phyloP scores from a whole-genome alignment of 2,888 invertebrate genomes.

The Exephanes ischioxanthus region DNA sequence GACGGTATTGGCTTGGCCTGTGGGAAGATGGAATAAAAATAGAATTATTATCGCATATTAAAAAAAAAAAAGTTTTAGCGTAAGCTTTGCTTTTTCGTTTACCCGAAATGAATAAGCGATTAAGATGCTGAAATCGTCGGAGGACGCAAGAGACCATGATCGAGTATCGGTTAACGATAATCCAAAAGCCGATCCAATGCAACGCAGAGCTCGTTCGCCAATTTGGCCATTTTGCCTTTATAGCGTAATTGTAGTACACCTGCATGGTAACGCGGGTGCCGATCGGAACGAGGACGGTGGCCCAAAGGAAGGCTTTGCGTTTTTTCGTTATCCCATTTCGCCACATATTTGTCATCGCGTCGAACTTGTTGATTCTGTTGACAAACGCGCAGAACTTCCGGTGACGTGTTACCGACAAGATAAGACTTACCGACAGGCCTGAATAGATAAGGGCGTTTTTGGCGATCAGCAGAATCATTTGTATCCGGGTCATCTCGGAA shows the following conservation, averaged over 20 bases:
- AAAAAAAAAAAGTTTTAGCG: neutral
- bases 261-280: neutral
- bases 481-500: rapidly evolving
- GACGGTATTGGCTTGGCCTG: neutral
- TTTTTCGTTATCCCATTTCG: neutral
- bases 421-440: neutral
- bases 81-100: too few species aligned
- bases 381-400: neutral
- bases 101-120: neutral
- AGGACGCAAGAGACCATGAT: neutral
- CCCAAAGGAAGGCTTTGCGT: neutral
- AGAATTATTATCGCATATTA: neutral
- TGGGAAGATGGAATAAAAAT: neutral
- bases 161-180: neutral
- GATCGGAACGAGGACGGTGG: neutral
- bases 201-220: neutral
- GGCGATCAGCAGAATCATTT: neutral
- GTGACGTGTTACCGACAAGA: neutral
- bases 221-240: neutral
- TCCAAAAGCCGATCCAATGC: neutral
- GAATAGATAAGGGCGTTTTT: neutral
- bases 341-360: neutral
- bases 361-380: neutral
- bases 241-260: neutral
- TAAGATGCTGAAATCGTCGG: neutral